Evolutionary conservation across 2,113 vertebrate species (phyloP), one percentile per base, ranked within the genome.

Genomic region (Ctenomys sociabilis): DNA sequence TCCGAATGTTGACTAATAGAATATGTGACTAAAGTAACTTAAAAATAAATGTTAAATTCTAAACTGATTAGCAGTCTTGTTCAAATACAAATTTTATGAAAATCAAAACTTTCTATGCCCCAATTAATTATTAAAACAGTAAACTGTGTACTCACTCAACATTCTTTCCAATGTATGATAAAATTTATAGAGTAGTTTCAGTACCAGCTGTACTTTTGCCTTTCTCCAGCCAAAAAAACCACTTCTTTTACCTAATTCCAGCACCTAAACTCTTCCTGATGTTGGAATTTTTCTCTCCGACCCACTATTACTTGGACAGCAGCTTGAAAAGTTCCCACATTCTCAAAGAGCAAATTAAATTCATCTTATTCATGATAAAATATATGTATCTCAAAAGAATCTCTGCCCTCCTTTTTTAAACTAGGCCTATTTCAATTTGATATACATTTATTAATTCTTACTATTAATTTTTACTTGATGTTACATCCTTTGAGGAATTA

Each of bases 101-200:
- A 70, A 43, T 37, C 10, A 93, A 96, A 95, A 91, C 24, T 81
- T 35, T 87, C 37, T 2, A 80, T 10, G 61, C 14, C 14, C 7
- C 72, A 91, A 94, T 75, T 91, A 95, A 94, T 95, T 85, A 93
- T 93, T 95, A 95, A 91, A 92, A 86, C 75, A 91, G 91, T 95
- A 73, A 88, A 80, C 61, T 64, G 43, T 52, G 7, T 43, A 96
- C 59, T 28, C 59, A 90, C 83, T 96, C 49, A 93, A 94, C 43
- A 91, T 96, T 93, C 61, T 91, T 96, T 97, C 93, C 88, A 95
- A 82, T 45, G 54, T 93, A 87, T 17, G 94, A 82, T 75, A 96
- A 95, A 94, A 86, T 91, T 91, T 93, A 96, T 86, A 68, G 45
- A 5, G 7, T 72, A 85, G 90, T 90, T 54, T 94, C 94, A 96